Base-by-base conservation (phyloP, 2,888 invertebrate species). In the Philaethria dido region DNA sequence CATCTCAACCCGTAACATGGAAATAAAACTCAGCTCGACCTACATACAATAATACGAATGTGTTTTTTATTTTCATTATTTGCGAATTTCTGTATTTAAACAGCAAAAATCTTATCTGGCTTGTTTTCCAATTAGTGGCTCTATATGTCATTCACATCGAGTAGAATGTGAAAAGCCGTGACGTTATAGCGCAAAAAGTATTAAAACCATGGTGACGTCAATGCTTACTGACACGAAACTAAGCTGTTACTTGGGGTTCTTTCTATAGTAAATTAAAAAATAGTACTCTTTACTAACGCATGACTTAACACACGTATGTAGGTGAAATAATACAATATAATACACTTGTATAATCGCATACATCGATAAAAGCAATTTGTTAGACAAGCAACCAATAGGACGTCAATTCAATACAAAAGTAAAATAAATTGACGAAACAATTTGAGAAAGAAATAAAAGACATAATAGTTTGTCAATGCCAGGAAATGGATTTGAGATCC, bases 361-460 rank as follows among this genome's bases (percentile, higher is more conserved):
- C 13, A 45, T 60, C 16, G 45, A 14, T 29, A 18, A 45, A 45
- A 18, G 6, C 29, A 45, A 45, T 60, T 44, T 45, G 45, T 60
- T 45, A 44, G 42, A 57, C 22, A 42, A 57, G 39, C 42, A 18
- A 14, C 44, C 45, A 60, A 60, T 29, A 33, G 45, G 16, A 44
- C 25, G 48, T 44, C 59, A 65, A 55, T 57, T 47, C 64, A 64
- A 29, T 65, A 48, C 59, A 65, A 65, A 47, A 60, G 42, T 33
- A 65, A 59, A 64, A 64, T 22, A 64, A 64, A 59, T 64, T 42
- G 64, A 64, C 57, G 64, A 50, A 60, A 60, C 50, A 60, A 65
- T 48, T 65, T 65, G 65, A 65, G 42, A 60, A 44, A 50, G 65
- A 65, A 59, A 65, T 57, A 64, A 57, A 57, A 48, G 63, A 63